phyloP scores from a whole-genome alignment of 2,888 invertebrate species.

The Tinea trinotella region DNA sequence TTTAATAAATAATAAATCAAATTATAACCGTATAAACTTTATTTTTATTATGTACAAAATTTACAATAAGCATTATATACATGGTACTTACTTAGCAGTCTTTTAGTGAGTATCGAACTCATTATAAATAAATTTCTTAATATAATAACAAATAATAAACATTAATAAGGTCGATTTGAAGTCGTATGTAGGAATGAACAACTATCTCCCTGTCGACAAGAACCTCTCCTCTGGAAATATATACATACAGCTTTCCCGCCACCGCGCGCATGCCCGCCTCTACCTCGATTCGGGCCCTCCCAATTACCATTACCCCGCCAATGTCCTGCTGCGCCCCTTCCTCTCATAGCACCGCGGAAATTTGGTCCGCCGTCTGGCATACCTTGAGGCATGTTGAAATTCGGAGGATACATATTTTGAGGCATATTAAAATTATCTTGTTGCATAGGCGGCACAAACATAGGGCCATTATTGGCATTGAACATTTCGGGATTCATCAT shows the following conservation, averaged over 20 bases:
- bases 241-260: constrained; percentile 77
- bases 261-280: constrained; percentile 62
- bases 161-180: constrained; percentile 70
- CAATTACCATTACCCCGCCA: constrained; percentile 68
- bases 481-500: constrained; percentile 63
- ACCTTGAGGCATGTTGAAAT: constrained; percentile 56
- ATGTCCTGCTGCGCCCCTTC: constrained; percentile 62
- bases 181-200: constrained; percentile 89
- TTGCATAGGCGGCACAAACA: constrained; percentile 43
- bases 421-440: constrained; percentile 43
- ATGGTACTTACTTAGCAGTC: constrained; percentile 19
- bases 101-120: constrained; percentile 22
- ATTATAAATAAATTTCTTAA: background rate
- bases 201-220: constrained; percentile 85
- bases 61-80: constrained; percentile 2
- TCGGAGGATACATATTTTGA: constrained; percentile 64
- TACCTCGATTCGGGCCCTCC: constrained; percentile 59
- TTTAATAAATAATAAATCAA: background rate
- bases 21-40: constrained; percentile 5
- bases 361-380: constrained; percentile 51
- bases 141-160: background rate
- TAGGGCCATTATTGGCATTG: constrained; percentile 39
- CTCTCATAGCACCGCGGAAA: constrained; percentile 70
- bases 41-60: constrained; percentile 16
- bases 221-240: constrained; percentile 84